Conservation (phyloP, 1,140 invertebrate species). For the Lepidostoma basale region DNA sequence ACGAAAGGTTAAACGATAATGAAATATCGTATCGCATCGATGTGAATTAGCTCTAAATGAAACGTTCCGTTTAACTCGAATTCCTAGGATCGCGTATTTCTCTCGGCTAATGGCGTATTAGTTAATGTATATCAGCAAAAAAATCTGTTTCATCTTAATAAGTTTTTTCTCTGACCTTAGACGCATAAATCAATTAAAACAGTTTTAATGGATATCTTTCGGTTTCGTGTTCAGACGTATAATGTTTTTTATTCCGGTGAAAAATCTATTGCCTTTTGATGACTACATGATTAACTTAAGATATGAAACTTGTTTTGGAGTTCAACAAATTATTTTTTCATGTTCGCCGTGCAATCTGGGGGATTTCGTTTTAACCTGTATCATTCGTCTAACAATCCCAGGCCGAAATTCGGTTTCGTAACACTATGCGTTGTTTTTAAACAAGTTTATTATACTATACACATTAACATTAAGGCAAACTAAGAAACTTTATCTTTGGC, state of each 20-base stretch:
- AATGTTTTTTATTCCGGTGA: not conserved
- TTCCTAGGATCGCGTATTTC: conserved; percentile 19
- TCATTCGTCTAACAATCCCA: too few species aligned
- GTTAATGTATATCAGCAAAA: conserved; percentile 24
- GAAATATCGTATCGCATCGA: too few species aligned
- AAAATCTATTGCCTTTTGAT: conserved; percentile 14
- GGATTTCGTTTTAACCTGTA: too few species aligned
- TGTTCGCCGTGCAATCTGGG: too few species aligned
- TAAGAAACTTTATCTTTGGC: too few species aligned
- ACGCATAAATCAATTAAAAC: conserved; percentile 44
- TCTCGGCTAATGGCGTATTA: conserved; percentile 39
- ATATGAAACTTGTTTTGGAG: not conserved
- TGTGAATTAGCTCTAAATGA: too few species aligned
- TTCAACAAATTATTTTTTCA: not conserved
- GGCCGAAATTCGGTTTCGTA: too few species aligned
- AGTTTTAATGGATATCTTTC: conserved; percentile 32
- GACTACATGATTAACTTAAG: conserved; percentile 7
- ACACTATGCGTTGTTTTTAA: too few species aligned
- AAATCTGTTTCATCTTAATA: conserved; percentile 39
- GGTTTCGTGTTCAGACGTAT: not conserved
- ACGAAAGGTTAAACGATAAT: too few species aligned
- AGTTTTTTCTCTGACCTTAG: conserved; percentile 37
- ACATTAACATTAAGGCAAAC: too few species aligned
- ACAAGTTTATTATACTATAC: too few species aligned
- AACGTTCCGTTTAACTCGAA: not conserved